These are phyloP conservation scores for Pandion haliaetus DNA, from an alignment of 2,113 vertebrate genomes.

Conservation along the genomic window DNA sequence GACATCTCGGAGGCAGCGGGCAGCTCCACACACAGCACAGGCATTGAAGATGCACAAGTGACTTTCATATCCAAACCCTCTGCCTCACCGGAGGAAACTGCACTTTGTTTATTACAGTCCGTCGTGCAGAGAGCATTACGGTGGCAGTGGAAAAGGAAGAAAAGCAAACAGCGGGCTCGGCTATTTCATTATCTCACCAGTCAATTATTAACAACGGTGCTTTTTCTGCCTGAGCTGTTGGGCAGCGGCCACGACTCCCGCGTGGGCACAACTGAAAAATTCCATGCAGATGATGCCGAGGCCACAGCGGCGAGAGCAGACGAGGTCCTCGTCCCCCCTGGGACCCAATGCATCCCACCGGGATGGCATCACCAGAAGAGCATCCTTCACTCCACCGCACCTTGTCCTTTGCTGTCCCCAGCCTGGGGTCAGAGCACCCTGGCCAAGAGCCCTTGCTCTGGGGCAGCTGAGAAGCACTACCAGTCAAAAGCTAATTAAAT, in stretches of 20 bases:
- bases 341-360: accelerated
- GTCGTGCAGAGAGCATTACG: accelerated
- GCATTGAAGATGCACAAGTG: not conserved
- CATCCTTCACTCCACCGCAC: not conserved
- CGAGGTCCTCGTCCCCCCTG: accelerated
- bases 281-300: not conserved
- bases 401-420: not conserved
- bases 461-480: not conserved
- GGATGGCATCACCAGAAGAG: not conserved
- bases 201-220: slow-evolving; percentile 30
- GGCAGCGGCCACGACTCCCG: not conserved
- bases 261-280: not conserved
- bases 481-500: not conserved
- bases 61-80: accelerated
- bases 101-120: not conserved
- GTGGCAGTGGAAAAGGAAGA: not conserved
- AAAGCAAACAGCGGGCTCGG: not conserved
- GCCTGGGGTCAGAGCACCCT: accelerated
- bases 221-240: not conserved
- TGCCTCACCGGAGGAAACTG: not conserved
- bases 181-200: not conserved
- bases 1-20: not conserved
- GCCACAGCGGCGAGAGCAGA: not conserved
- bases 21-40: accelerated
- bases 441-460: not conserved